Evolutionary conservation across 2,797 vertebrate genomes (phyloP), one percentile per base, ranked within the genome.

Genomic region (Lindbergichthys nudifrons): DNA sequence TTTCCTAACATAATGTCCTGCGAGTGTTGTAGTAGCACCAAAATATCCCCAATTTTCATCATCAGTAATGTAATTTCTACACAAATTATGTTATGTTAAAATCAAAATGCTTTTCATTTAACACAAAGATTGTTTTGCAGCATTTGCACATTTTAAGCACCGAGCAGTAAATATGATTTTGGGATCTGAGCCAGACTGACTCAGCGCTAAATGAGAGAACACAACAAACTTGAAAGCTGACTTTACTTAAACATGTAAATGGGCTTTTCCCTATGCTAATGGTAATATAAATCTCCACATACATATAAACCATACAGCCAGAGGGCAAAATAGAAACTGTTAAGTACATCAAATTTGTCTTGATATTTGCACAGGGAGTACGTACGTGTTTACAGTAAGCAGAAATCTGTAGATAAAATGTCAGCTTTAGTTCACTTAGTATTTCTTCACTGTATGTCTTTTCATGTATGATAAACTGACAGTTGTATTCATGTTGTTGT

Each of bases 201-300:
- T 74, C 58, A 72, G 58, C 54, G 83, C 62, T 62, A 75, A 84
- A 67, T 67, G 51, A 82, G 77, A n/a, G 7, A 79, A 85, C 66
- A 73, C 73, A 76, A 81, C 78, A 74, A 85, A 84, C 66, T 70
- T 80, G 58, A 82, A 79, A 81, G 77, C 69, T 71, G 79, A 84
- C 81, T 87, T 84, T 52, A 68, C 79, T 73, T 61, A 90, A 86
- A 80, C 61, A 89, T 83, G 79, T 50, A 89, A 89, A 87, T 85
- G 74, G 67, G 70, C 67, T 80, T 85, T 88, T 81, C 50, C 8
- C 60, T 63, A 72, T 81, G 80, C 87, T 87, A 91, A 92, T 88
- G 75, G 61, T 77, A 83, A 84, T 87, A 75, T 81, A 85, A 84
- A 88, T 84, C 64, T 50, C 65, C 23, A 46, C 73, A 73, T 70